A percentile compares a stretch with the other conserved stretches of the same genome.
Conservation (phyloP, 2,797 vertebrate genomes). For the Chlorospingus flavigularis region DNA sequence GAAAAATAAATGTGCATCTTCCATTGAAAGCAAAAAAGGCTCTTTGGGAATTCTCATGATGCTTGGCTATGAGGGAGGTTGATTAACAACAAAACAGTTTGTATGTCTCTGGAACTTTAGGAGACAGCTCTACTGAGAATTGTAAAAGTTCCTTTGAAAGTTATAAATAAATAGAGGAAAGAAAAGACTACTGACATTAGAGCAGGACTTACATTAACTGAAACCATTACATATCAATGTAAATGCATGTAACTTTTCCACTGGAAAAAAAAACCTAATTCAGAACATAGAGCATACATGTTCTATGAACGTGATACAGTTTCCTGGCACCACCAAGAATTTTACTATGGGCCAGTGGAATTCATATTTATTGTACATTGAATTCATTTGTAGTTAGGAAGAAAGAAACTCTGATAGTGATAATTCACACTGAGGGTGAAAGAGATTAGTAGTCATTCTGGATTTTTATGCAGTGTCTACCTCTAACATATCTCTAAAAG, state of each 20-base stretch:
- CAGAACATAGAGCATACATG: not conserved
- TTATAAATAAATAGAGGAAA: not conserved
- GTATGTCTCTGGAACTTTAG: not conserved
- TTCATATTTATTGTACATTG: not conserved
- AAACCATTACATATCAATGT: not conserved
- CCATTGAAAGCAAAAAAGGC: not conserved
- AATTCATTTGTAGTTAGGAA: not conserved
- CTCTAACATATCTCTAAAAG: not conserved
- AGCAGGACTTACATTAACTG: not conserved
- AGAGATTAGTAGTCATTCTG: not conserved
- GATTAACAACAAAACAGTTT: not conserved
- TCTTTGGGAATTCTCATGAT: not conserved
- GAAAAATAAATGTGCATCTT: not conserved
- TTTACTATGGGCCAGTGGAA: not conserved
- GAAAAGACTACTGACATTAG: not conserved
- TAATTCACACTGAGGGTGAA: not conserved
- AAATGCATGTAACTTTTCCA: not conserved
- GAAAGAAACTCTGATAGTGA: not conserved
- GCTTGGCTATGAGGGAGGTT: not conserved
- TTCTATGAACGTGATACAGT: not conserved
- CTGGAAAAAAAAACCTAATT: not conserved
- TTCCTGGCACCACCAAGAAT: not conserved
- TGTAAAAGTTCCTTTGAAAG: constrained; percentile 5
- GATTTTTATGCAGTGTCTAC: not conserved
- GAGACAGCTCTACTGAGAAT: not conserved